A percentile compares a stretch with the other conserved stretches of the same genome.
These are phyloP conservation scores for Brachyopa scutellaris DNA, from an alignment of 2,888 invertebrate species.

Conservation along the genomic window DNA sequence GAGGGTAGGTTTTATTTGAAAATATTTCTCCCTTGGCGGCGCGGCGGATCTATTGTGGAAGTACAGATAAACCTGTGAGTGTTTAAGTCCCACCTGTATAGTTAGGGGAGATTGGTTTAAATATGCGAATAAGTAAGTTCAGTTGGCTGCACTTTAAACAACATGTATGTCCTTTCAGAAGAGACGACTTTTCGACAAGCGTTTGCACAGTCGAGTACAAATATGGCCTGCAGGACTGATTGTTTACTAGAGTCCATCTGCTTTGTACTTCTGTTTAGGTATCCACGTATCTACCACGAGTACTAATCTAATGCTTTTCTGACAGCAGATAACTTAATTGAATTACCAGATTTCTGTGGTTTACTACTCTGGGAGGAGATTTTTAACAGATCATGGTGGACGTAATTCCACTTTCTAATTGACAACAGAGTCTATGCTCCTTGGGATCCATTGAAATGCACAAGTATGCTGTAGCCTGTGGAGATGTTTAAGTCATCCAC, in stretches of 20 bases:
- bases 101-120: not conserved
- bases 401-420: conserved; percentile 52
- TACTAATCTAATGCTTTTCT: conserved; percentile 41
- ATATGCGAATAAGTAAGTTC: conserved; percentile 34
- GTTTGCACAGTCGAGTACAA: not conserved
- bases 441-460: not conserved
- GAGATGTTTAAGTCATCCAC: not conserved
- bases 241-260: conserved; percentile 33
- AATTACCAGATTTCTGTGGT: conserved; percentile 63
- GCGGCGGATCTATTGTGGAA: not conserved
- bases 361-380: conserved; percentile 24
- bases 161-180: too few species aligned
- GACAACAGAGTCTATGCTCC: not conserved
- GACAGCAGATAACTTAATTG: conserved; percentile 59
- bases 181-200: too few species aligned
- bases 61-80: conserved; percentile 3
- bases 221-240: conserved; percentile 26
- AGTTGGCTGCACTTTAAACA: conserved; percentile 2
- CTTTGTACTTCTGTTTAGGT: conserved; percentile 23
- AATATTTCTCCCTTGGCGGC: conserved; percentile 6
- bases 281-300: conserved; percentile 26
- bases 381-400: not conserved
- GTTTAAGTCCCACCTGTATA: conserved; percentile 5
- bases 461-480: not conserved
- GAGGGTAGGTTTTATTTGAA: conserved; percentile 8